A percentile compares a stretch with the other conserved stretches of the same genome.
Evolutionary conservation across 2,888 invertebrate species (phyloP).

Genomic region (Cephalotes varians): DNA sequence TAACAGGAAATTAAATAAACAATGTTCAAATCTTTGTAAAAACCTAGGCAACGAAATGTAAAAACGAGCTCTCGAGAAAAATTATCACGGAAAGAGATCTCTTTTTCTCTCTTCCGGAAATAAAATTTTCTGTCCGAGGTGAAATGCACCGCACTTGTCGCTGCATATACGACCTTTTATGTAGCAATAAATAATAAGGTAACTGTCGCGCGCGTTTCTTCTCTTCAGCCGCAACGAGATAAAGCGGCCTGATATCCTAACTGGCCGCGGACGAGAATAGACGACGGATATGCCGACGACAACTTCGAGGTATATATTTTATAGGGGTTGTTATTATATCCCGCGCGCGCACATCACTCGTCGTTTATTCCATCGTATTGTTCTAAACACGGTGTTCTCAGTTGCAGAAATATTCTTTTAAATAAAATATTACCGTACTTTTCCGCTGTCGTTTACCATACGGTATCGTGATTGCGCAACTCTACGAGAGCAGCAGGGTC

Average conservation of each 20-base stretch:
- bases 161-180: constrained; percentile 39
- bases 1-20: not conserved
- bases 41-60: not conserved
- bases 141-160: not conserved
- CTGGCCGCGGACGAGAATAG: constrained; percentile 28
- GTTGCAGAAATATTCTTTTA: not conserved
- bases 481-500: not conserved
- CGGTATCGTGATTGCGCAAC: constrained; percentile 5
- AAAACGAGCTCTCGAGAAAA: not conserved
- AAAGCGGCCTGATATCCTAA: constrained; percentile 30
- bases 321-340: constrained; percentile 9
- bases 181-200: constrained; percentile 53
- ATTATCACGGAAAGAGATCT: not conserved
- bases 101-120: not conserved
- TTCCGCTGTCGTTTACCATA: not conserved
- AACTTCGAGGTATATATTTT: constrained; percentile 34
- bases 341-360: not conserved
- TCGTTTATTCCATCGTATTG: constrained; percentile 20
- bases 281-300: constrained; percentile 31
- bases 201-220: constrained; percentile 28
- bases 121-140: constrained; percentile 23
- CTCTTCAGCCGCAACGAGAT: constrained; percentile 22
- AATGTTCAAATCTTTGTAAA: not conserved
- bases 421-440: constrained; percentile 1
- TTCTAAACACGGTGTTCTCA: constrained; percentile 15